Evolutionary conservation across 2,888 invertebrate genomes (phyloP).

Genomic region (Brenthis daphne): DNA sequence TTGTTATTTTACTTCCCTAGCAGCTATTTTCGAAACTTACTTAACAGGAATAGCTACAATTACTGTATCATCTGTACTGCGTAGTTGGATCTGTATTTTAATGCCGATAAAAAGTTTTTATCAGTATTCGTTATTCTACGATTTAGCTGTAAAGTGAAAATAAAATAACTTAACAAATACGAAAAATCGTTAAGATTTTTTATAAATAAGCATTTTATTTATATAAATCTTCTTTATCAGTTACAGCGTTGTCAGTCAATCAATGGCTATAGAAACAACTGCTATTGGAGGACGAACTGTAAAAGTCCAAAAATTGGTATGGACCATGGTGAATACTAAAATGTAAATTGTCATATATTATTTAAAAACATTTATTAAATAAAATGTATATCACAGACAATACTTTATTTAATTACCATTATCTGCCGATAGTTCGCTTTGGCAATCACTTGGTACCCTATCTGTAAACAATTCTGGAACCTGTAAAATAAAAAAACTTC

Average conservation of each 20-base stretch:
- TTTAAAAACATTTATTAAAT: conserved; percentile 32
- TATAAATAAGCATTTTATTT: not conserved
- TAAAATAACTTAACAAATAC: not conserved
- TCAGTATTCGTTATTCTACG: too few species aligned
- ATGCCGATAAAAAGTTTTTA: too few species aligned
- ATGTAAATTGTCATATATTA: conserved; percentile 21
- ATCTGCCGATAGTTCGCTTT: conserved; percentile 71
- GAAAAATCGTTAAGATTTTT: not conserved
- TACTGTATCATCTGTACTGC: too few species aligned
- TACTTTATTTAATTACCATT: conserved; percentile 56
- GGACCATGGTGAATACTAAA: conserved; percentile 57
- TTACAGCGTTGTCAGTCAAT: conserved; percentile 68
- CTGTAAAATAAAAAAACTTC: conserved; percentile 51
- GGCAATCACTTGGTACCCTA: conserved; percentile 75
- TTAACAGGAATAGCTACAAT: too few species aligned
- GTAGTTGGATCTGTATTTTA: too few species aligned
- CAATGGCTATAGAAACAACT: conserved; percentile 73
- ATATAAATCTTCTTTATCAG: conserved; percentile 43
- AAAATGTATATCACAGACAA: conserved; percentile 25
- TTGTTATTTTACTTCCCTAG: too few species aligned
- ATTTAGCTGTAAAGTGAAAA: too few species aligned
- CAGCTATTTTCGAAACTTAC: too few species aligned
- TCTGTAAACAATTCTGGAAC: conserved; percentile 77
- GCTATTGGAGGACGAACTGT: conserved; percentile 70
- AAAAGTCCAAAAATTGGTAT: conserved; percentile 68